Conservation (phyloP, 53 echinoderm and acorn worm genomes). For the Henricia sp. region DNA sequence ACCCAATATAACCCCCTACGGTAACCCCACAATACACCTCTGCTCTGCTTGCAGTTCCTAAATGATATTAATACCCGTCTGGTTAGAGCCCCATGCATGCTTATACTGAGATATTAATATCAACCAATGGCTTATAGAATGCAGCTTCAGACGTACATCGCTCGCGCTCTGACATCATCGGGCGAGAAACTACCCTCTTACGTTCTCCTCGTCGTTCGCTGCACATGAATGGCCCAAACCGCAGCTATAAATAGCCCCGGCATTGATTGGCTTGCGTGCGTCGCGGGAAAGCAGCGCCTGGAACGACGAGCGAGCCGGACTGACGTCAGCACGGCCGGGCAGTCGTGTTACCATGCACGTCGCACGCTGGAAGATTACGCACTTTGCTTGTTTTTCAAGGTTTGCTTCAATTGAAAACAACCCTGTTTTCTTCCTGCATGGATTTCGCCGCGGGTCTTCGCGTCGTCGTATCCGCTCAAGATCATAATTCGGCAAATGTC, state of each 20-base stretch:
- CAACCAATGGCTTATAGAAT: constrained; percentile 2
- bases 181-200: background rate
- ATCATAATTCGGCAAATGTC: constrained; percentile 23
- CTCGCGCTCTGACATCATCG: constrained; percentile 38
- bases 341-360: constrained; percentile 58
- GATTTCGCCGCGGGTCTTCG: constrained; percentile 39
- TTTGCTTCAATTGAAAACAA: constrained; percentile 46
- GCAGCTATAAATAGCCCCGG: constrained; percentile 33
- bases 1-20: constrained; percentile 6
- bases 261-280: constrained; percentile 29
- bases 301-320: background rate
- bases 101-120: constrained; percentile 28
- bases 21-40: constrained; percentile 32
- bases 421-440: constrained; percentile 46
- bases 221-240: constrained; percentile 11
- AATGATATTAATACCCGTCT: constrained; percentile 25
- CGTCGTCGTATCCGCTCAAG: constrained; percentile 47
- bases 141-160: constrained; percentile 19
- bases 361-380: constrained; percentile 38
- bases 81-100: background rate
- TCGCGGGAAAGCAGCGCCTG: background rate
- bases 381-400: constrained; percentile 41
- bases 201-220: background rate
- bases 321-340: constrained; percentile 43
- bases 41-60: background rate